These are phyloP conservation scores for Geopemphigus sp. DNA, from an alignment of 1,140 invertebrate genomes.

Conservation along the genomic window DNA sequence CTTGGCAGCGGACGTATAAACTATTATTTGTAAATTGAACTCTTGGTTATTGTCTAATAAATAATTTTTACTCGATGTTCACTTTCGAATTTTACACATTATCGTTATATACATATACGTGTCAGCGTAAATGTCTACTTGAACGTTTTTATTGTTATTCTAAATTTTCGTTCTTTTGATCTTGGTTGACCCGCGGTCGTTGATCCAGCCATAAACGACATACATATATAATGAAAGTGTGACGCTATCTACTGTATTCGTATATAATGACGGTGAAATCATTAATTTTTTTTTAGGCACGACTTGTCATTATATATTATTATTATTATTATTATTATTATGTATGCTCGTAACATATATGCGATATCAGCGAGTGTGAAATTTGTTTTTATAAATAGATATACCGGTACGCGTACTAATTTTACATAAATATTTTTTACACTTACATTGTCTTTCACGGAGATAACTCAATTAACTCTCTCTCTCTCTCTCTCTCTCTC, in stretches of 20 bases:
- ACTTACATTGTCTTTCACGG: background rate
- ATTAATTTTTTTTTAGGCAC: constrained; percentile 18
- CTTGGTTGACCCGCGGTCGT: constrained; percentile 6
- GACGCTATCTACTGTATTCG: background rate
- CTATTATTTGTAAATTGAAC: too few relatives aligned
- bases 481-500: too few relatives aligned
- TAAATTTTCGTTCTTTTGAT: constrained; percentile 6
- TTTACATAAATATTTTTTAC: background rate
- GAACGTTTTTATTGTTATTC: background rate
- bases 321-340: background rate
- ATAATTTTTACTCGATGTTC: constrained; percentile 15
- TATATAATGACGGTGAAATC: constrained; percentile 26
- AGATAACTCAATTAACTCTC: constrained; percentile 9
- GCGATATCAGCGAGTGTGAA: constrained; percentile 7
- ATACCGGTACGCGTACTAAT: background rate
- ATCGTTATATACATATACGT: background rate
- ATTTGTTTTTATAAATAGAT: background rate
- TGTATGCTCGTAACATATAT: background rate
- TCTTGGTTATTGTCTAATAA: background rate
- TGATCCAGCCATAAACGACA: background rate
- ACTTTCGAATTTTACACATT: constrained; percentile 25
- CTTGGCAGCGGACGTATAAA: too few relatives aligned
- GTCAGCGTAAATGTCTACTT: background rate
- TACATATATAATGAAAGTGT: constrained; percentile 26
- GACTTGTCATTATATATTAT: constrained; percentile 7